A percentile compares a stretch with the other conserved stretches of the same genome.
Conservation (phyloP, 1,140 invertebrate species). For the Branchinecta lindahli region DNA sequence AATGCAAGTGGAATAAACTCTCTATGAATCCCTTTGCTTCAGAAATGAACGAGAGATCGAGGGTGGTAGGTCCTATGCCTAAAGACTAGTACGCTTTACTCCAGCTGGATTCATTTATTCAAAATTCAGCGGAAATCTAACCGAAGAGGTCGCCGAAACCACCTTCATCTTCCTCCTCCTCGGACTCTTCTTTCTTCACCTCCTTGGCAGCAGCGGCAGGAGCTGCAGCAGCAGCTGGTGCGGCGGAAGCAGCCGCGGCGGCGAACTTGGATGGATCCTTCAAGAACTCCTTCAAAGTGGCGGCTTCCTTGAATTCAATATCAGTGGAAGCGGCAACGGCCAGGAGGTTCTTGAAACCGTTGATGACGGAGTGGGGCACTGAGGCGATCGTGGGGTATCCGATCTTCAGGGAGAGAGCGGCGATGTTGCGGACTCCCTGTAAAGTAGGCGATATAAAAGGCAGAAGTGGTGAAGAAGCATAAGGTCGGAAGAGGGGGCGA, state of each 20-base stretch:
- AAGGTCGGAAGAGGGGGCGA: too few species aligned
- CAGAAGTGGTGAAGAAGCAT: too few species aligned
- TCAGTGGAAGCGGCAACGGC: constrained; percentile 91
- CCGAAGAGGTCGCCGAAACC: constrained; percentile 50
- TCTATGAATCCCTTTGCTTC: too few species aligned
- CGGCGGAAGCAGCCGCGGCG: constrained; percentile 42
- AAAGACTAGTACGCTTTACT: too few species aligned
- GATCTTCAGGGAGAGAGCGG: constrained; percentile 80
- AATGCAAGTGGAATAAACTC: too few species aligned
- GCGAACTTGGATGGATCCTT: constrained; percentile 91
- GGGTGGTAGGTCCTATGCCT: too few species aligned
- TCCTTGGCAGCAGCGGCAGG: constrained; percentile 41
- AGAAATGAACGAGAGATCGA: too few species aligned
- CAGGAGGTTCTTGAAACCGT: constrained; percentile 95
- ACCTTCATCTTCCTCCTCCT: constrained; percentile 81
- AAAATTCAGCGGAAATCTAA: too few species aligned
- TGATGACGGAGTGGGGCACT: constrained; percentile 88
- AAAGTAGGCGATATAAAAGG: constrained; percentile 19
- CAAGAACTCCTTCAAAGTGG: constrained; percentile 76
- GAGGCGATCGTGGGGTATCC: constrained; percentile 93
- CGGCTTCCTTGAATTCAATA: constrained; percentile 82
- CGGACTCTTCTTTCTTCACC: constrained; percentile 59
- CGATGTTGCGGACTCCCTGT: constrained; percentile 77
- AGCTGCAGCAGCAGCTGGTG: constrained; percentile 40
- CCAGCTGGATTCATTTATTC: too few species aligned